A percentile compares a stretch with the other conserved stretches of the same genome.
These are phyloP conservation scores for Asbolus verrucosus DNA, from an alignment of 1,140 invertebrate genomes.

Conservation along the genomic window DNA sequence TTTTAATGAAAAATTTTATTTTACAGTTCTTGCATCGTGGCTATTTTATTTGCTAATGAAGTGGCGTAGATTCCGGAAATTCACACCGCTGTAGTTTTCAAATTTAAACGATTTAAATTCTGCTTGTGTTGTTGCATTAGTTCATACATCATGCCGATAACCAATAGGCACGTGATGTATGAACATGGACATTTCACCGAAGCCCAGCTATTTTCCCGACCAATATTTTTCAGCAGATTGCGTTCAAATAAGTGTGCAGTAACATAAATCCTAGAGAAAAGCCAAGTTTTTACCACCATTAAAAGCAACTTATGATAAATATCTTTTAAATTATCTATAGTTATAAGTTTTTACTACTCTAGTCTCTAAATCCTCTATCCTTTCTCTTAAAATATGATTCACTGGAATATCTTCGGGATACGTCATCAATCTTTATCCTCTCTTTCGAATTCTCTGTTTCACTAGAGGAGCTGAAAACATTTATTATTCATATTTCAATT, in stretches of 20 bases:
- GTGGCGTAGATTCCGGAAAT: constrained; percentile 2
- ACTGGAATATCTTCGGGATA: background rate
- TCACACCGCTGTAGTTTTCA: constrained; percentile 10
- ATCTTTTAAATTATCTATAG: constrained; percentile 9
- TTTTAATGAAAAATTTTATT: background rate
- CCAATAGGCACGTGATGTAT: constrained; percentile 17
- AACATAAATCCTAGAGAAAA: constrained; percentile 1
- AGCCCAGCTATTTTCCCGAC: constrained; percentile 3
- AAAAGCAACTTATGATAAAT: background rate
- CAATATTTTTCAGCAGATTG: constrained; percentile 14
- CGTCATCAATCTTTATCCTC: background rate
- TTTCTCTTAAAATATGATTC: background rate
- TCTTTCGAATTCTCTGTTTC: no score
- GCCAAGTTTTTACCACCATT: background rate
- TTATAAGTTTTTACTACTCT: background rate
- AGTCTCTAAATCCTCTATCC: background rate
- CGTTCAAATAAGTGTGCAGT: background rate
- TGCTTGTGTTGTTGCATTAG: constrained; percentile 5
- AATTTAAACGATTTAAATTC: constrained; percentile 15
- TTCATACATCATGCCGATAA: constrained; percentile 13
- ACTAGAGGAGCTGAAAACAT: no score
- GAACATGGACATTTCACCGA: constrained; percentile 3
- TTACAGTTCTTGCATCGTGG: no score
- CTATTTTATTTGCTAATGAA: no score
- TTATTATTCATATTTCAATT: no score